phyloP scores from a whole-genome alignment of 2,797 vertebrate genomes.

The Nannoperca australis region DNA sequence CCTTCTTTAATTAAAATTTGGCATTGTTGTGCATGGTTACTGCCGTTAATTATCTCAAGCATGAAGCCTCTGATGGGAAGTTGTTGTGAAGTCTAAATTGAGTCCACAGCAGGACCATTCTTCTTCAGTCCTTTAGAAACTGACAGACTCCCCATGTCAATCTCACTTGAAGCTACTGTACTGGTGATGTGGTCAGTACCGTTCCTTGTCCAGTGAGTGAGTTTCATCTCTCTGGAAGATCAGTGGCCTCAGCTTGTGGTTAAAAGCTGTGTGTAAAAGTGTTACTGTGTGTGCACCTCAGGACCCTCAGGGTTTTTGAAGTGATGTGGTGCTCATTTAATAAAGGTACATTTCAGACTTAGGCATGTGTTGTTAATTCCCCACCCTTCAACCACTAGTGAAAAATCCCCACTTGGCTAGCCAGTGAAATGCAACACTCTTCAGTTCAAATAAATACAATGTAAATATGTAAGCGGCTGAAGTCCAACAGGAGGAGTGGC shows the following conservation, averaged over 20 bases:
- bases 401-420: conserved; percentile 72
- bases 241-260: conserved; percentile 41
- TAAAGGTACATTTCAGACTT: conserved; percentile 75
- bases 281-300: conserved; percentile 59
- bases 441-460: conserved; percentile 77
- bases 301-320: conserved; percentile 62
- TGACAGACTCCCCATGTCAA: conserved; percentile 39
- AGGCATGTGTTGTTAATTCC: conserved; percentile 77
- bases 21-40: conserved; percentile 71
- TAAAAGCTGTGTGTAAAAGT: conserved; percentile 61
- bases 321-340: conserved; percentile 67
- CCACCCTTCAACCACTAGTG: conserved; percentile 48
- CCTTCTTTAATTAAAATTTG: conserved; percentile 82
- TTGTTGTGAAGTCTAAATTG: conserved; percentile 65
- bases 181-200: conserved; percentile 47
- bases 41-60: conserved; percentile 67
- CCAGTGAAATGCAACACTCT: conserved; percentile 75
- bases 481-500: conserved; percentile 44
- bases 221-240: conserved; percentile 40
- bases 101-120: conserved; percentile 51
- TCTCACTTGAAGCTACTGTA: conserved; percentile 56
- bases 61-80: conserved; percentile 67
- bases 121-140: conserved; percentile 57
- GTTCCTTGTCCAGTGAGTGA: conserved; percentile 39
- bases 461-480: conserved; percentile 65